Percentiles rank a stretch among this genome's conserved stretches.
Conservation (phyloP, 2,797 vertebrate species). For the Lateolabrax maculatus region DNA sequence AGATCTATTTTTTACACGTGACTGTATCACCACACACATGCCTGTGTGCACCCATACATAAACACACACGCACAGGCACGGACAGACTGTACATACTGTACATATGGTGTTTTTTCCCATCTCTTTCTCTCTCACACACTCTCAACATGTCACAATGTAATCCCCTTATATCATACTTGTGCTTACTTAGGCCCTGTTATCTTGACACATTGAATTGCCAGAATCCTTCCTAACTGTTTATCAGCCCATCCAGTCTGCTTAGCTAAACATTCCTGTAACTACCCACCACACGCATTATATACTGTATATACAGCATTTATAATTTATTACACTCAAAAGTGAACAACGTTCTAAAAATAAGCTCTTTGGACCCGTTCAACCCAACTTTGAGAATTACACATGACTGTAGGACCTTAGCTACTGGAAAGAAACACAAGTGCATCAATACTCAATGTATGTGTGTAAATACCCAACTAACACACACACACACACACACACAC, state of each 20-base stretch:
- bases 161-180: conserved; percentile 60
- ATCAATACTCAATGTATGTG: conserved; percentile 13
- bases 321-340: conserved; percentile 29
- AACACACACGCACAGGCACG: conserved; percentile 7
- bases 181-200: conserved; percentile 73
- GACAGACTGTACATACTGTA: conserved; percentile 13
- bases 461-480: not conserved
- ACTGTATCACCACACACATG: conserved; percentile 20
- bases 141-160: conserved; percentile 59
- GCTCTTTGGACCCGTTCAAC: conserved; percentile 19
- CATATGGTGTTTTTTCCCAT: not conserved
- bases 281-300: not conserved
- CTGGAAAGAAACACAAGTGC: conserved; percentile 5
- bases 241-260: conserved; percentile 60
- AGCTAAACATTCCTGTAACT: conserved; percentile 57
- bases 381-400: conserved; percentile 6
- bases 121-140: conserved; percentile 8
- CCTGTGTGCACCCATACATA: not conserved
- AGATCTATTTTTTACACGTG: conserved; percentile 11
- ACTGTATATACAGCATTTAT: conserved; percentile 16
- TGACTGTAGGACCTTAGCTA: not conserved
- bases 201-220: conserved; percentile 61
- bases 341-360: conserved; percentile 36
- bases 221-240: conserved; percentile 60
- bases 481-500: not conserved